phyloP scores from a whole-genome alignment of 2,797 vertebrate species.

The Darevskia mixta region DNA sequence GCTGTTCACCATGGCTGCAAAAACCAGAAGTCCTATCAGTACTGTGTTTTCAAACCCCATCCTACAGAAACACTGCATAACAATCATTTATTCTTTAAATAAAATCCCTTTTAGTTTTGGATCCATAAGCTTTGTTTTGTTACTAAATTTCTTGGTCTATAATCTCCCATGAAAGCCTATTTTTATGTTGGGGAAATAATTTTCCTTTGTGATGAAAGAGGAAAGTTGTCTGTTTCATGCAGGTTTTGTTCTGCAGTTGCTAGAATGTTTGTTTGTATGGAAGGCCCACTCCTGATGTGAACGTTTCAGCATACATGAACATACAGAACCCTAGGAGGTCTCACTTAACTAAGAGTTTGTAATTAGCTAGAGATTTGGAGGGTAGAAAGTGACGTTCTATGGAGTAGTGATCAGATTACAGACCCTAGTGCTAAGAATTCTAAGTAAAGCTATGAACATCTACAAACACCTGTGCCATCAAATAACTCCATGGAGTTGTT shows the following conservation, averaged over 20 bases:
- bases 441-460: neutral
- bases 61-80: neutral
- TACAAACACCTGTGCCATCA: neutral
- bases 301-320: neutral
- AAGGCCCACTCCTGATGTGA: neutral
- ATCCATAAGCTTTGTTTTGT: neutral
- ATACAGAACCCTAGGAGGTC: neutral
- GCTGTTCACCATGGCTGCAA: too few relatives aligned
- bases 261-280: neutral
- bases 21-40: too few relatives aligned
- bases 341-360: constrained; percentile 10
- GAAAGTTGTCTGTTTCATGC: neutral
- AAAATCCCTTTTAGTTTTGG: neutral
- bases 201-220: neutral
- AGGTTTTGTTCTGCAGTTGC: neutral
- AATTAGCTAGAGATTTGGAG: neutral
- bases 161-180: neutral
- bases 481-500: neutral
- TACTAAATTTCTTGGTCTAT: neutral
- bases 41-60: too few relatives aligned
- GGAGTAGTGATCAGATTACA: neutral
- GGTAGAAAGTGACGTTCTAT: neutral
- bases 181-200: neutral
- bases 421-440: neutral
- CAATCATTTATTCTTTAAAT: neutral